Evolutionary conservation across 1,140 invertebrate species (phyloP).

Genomic region (Micrasema longulum): DNA sequence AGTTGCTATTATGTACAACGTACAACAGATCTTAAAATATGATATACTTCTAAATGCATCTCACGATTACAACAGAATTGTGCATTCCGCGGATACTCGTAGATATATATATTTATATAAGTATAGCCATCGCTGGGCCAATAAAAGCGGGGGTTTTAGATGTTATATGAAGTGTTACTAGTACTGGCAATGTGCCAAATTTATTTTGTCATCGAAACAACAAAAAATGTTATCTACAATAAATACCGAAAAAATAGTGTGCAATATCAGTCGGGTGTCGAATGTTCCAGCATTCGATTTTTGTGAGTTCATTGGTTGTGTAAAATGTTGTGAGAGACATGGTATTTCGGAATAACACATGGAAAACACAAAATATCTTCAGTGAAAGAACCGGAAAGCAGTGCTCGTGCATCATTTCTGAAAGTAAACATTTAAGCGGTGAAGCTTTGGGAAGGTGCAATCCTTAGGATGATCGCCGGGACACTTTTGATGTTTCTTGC

Average conservation of each 20-base stretch:
- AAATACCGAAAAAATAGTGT: conserved; percentile 10
- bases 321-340: not conserved
- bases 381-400: conserved; percentile 17
- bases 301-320: conserved; percentile 12
- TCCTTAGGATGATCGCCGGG: not conserved
- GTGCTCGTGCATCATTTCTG: conserved; percentile 32
- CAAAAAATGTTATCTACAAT: conserved; percentile 23
- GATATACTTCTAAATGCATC: too few species aligned
- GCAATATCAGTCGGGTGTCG: conserved; percentile 3
- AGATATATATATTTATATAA: too few species aligned
- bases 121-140: too few species aligned
- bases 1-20: too few species aligned
- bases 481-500: too few species aligned
- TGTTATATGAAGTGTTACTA: too few species aligned
- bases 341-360: not conserved
- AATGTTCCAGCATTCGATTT: conserved; percentile 16
- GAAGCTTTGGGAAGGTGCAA: conserved; percentile 18
- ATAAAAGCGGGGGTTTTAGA: too few species aligned
- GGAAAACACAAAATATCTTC: conserved; percentile 12
- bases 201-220: conserved; percentile 19
- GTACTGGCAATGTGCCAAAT: conserved; percentile 10
- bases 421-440: conserved; percentile 22
- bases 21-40: too few species aligned
- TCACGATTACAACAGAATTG: too few species aligned
- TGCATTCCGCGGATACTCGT: too few species aligned